Evolutionary conservation across 1,140 invertebrate genomes (phyloP).

Genomic region (Caenorhabditis briggsae): DNA sequence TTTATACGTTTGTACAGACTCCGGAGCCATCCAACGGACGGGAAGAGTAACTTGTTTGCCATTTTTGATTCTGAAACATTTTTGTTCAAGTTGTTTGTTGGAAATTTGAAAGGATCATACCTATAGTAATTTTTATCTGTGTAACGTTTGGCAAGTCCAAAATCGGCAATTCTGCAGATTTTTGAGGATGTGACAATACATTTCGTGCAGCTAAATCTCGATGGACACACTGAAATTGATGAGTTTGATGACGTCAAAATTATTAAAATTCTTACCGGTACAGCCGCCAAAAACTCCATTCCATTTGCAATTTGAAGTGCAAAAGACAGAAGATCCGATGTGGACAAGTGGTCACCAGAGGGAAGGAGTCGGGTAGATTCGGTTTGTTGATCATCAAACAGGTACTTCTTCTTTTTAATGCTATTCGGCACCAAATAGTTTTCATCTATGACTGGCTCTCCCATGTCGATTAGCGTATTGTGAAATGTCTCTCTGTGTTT

Average conservation of each 20-base stretch:
- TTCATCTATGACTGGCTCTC: not conserved
- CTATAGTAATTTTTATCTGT: conserved; percentile 61
- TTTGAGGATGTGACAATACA: conserved; percentile 60
- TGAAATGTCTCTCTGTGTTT: not conserved
- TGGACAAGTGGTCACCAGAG: not conserved
- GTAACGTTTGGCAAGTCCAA: conserved; percentile 59
- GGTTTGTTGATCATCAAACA: not conserved
- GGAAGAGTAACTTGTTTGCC: conserved; percentile 49
- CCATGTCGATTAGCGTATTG: conserved; percentile 39
- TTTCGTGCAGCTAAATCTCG: conserved; percentile 65
- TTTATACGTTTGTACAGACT: conserved; percentile 20
- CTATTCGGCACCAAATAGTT: conserved; percentile 13
- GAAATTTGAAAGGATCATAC: not conserved
- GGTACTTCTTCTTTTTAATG: no score
- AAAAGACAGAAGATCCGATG: conserved; percentile 60
- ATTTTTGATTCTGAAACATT: conserved; percentile 55
- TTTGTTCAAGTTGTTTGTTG: not conserved
- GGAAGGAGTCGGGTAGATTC: no score
- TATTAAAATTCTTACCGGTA: conserved; percentile 43
- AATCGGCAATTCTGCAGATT: conserved; percentile 63
- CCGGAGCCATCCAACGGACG: conserved; percentile 58
- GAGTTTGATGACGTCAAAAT: not conserved
- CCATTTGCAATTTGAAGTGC: conserved; percentile 59
- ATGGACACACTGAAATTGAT: conserved; percentile 62
- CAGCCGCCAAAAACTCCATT: conserved; percentile 56